Percentiles rank a stretch among this genome's conserved stretches.
These are phyloP conservation scores for Cybosia mesomella DNA, from an alignment of 2,888 invertebrate species.

Conservation along the genomic window DNA sequence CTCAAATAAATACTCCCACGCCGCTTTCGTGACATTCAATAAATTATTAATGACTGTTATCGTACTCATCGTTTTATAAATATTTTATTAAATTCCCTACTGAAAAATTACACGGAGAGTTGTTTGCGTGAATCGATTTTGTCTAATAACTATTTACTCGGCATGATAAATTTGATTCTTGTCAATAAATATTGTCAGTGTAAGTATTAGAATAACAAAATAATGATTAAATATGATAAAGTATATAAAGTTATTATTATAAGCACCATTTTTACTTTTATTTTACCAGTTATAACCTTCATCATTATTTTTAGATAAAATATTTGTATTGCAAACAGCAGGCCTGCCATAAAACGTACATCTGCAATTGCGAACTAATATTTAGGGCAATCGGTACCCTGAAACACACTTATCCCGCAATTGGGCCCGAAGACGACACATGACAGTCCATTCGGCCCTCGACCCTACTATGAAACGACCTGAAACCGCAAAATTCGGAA, in stretches of 20 bases:
- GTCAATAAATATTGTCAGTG: background rate
- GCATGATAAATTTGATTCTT: background rate
- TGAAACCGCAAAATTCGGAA: too few species aligned
- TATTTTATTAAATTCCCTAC: constrained; percentile 9
- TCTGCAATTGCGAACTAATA: too few species aligned
- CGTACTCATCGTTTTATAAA: constrained; percentile 1
- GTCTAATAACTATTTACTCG: background rate
- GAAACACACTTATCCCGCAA: too few species aligned
- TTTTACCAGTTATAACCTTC: background rate
- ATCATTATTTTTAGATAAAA: too few species aligned
- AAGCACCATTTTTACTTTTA: background rate
- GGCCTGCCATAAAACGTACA: too few species aligned
- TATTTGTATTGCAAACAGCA: too few species aligned
- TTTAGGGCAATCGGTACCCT: too few species aligned
- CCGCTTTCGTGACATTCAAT: background rate
- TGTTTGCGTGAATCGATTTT: background rate
- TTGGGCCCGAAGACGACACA: too few species aligned
- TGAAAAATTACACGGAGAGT: background rate
- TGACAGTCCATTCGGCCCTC: too few species aligned
- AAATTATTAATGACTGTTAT: constrained; percentile 1
- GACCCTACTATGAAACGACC: too few species aligned
- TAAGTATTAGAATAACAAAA: background rate
- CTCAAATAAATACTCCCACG: background rate
- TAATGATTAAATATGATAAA: background rate
- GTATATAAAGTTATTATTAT: background rate